Conservation (phyloP, 2,888 invertebrate species). For the Stegophylla sp. region DNA sequence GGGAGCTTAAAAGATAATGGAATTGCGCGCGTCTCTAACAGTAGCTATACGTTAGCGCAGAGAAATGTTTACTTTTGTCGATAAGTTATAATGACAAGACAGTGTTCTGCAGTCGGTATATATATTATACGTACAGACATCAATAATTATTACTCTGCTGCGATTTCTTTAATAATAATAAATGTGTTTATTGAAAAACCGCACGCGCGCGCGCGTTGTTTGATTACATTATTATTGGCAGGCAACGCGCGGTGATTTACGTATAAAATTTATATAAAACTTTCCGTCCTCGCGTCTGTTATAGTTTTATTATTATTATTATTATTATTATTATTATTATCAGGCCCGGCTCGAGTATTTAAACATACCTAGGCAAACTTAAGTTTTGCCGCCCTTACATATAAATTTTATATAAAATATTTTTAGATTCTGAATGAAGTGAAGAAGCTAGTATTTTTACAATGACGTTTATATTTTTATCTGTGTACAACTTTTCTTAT, state of each 20-base stretch:
- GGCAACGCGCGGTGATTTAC: not conserved
- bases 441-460: too few species aligned
- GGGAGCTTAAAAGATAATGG: not conserved
- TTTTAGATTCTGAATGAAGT: too few species aligned
- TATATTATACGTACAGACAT: not conserved
- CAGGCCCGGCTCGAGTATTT: too few species aligned
- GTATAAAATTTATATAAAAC: conserved; percentile 1
- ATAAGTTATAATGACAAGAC: not conserved
- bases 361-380: too few species aligned
- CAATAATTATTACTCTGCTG: not conserved
- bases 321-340: too few species aligned
- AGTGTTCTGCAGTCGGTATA: too few species aligned
- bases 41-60: too few species aligned
- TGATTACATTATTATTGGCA: not conserved
- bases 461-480: too few species aligned
- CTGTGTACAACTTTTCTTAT: too few species aligned
- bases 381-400: too few species aligned
- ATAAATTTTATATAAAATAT: too few species aligned
- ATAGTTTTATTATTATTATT: not conserved
- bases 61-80: conserved; percentile 7
- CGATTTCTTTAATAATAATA: not conserved
- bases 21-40: too few species aligned
- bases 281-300: conserved; percentile 1
- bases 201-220: not conserved
- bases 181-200: conserved; percentile 7